A percentile compares a stretch with the other conserved stretches of the same genome.
Evolutionary conservation across 1,140 invertebrate genomes (phyloP).

Genomic region (Camponotus vicinus): DNA sequence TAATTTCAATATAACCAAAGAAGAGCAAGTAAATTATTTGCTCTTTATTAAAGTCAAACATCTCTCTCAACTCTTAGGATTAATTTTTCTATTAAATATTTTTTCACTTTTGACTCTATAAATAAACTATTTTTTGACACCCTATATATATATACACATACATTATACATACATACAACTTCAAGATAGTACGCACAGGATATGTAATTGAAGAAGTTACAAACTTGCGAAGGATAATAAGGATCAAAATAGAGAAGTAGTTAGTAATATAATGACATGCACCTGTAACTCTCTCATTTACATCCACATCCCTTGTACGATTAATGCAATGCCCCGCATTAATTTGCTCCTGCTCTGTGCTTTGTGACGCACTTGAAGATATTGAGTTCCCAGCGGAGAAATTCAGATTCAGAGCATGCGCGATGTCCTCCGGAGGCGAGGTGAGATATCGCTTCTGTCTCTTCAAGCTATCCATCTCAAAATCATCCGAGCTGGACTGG

Average conservation of each 20-base stretch:
- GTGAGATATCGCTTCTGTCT: conserved; percentile 74
- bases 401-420: conserved; percentile 77
- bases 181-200: neutral
- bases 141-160: neutral
- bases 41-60: no score
- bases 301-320: conserved; percentile 25
- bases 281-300: conserved; percentile 71
- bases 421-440: conserved; percentile 74
- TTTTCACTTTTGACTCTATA: no score
- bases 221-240: neutral
- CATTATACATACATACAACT: neutral
- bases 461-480: conserved; percentile 71
- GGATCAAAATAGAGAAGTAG: conserved; percentile 21
- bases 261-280: conserved; percentile 79
- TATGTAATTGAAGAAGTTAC: neutral
- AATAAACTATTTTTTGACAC: neutral
- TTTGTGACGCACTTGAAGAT: conserved; percentile 31
- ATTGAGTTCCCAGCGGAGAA: conserved; percentile 41
- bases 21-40: no score
- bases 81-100: no score
- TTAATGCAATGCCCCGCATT: neutral
- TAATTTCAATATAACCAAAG: no score
- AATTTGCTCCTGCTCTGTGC: conserved; percentile 9
- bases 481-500: conserved; percentile 78
- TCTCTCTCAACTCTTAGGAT: no score